phyloP scores from a whole-genome alignment of 2,888 invertebrate genomes.

The Tenthredo amoena region DNA sequence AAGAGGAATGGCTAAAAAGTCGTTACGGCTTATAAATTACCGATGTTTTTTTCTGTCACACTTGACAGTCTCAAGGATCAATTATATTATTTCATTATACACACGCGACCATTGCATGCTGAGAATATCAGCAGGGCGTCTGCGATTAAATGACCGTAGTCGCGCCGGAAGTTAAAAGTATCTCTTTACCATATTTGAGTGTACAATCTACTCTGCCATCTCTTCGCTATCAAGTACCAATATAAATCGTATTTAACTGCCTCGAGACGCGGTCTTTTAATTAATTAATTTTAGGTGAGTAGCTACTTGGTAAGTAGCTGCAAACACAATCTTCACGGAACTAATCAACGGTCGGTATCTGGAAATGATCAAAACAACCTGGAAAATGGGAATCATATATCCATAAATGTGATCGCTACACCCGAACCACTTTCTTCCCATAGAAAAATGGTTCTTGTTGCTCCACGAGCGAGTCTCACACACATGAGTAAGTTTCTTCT shows the following conservation, averaged over 20 bases:
- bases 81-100: slow-evolving; percentile 38
- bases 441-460: slow-evolving; percentile 71
- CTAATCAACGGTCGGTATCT: slow-evolving; percentile 56
- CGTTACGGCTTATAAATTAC: not conserved
- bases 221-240: not conserved
- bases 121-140: slow-evolving; percentile 18
- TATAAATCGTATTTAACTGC: not conserved
- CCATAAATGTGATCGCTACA: slow-evolving; percentile 73
- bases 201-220: not conserved
- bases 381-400: slow-evolving; percentile 68
- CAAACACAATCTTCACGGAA: slow-evolving; percentile 67
- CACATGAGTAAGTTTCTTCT: slow-evolving; percentile 70
- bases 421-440: slow-evolving; percentile 69
- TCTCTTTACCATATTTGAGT: slow-evolving; percentile 31
- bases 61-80: slow-evolving; percentile 7
- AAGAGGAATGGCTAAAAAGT: not conserved
- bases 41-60: not conserved
- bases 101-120: slow-evolving; percentile 21
- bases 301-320: slow-evolving; percentile 69
- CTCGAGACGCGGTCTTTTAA: not conserved
- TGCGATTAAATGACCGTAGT: slow-evolving; percentile 6
- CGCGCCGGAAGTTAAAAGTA: slow-evolving; percentile 32
- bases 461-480: slow-evolving; percentile 68
- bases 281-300: slow-evolving; percentile 63
- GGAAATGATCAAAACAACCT: slow-evolving; percentile 59